Evolutionary conservation across 2,797 vertebrate species (phyloP).

Genomic region (Liparis tanakae): DNA sequence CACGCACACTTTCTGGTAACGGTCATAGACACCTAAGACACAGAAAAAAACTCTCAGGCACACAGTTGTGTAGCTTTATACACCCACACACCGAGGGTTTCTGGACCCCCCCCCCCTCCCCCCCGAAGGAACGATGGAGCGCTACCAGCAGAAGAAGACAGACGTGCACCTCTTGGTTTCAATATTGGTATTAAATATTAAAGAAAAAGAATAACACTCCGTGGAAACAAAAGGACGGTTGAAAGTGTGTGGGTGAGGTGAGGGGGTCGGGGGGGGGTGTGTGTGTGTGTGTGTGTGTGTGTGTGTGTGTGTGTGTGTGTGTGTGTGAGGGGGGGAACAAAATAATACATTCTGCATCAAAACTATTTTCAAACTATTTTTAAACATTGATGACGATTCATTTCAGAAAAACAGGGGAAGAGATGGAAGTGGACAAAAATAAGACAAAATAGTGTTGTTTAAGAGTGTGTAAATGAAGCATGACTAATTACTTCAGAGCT

Average conservation of each 20-base stretch:
- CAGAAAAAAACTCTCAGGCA: constrained; percentile 20
- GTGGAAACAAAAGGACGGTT: constrained; percentile 69
- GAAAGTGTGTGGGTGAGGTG: constrained; percentile 20
- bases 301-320: too few species aligned
- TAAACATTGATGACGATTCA: background rate
- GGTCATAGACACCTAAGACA: constrained; percentile 22
- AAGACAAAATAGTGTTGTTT: background rate
- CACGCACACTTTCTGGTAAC: constrained; percentile 11
- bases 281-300: too few species aligned
- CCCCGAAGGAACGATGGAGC: constrained; percentile 49
- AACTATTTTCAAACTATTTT: background rate
- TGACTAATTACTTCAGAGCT: background rate
- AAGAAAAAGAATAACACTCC: constrained; percentile 54
- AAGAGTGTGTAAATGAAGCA: background rate
- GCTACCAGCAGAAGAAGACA: constrained; percentile 46
- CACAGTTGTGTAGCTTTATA: constrained; percentile 29
- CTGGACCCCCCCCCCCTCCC: constrained; percentile 64
- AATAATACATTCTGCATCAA: constrained; percentile 43
- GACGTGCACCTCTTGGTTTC: constrained; percentile 69
- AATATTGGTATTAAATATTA: constrained; percentile 72
- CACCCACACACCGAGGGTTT: constrained; percentile 73
- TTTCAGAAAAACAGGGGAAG: constrained; percentile 10
- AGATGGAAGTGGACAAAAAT: background rate
- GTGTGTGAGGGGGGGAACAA: constrained; percentile 26
- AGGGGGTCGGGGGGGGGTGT: constrained; percentile 17